These are phyloP conservation scores for Epinephelus lanceolatus DNA, from an alignment of 2,113 vertebrate genomes.

Conservation along the genomic window DNA sequence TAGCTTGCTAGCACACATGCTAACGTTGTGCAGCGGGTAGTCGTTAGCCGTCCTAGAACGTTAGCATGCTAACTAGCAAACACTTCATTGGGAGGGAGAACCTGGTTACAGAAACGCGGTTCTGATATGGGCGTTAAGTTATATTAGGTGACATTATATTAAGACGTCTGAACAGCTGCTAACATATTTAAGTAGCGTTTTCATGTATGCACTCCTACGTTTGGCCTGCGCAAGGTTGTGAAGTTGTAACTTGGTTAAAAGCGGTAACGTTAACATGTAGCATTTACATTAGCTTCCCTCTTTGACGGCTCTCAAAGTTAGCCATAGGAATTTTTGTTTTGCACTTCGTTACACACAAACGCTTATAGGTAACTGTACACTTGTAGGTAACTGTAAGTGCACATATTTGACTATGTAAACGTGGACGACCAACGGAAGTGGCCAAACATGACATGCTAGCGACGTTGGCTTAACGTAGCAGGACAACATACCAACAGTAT, in stretches of 20 bases:
- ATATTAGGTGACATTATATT: background rate
- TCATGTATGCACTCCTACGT: background rate
- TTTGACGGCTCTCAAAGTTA: background rate
- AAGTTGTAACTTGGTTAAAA: background rate
- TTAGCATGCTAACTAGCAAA: slow-evolving; percentile 58
- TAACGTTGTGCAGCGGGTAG: slow-evolving; percentile 34
- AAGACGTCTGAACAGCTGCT: fast-evolving
- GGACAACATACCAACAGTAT: background rate
- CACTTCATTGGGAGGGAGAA: background rate
- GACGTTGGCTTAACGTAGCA: background rate
- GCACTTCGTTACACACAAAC: background rate
- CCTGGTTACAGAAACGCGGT: background rate
- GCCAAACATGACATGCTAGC: background rate
- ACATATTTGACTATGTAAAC: background rate
- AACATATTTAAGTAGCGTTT: background rate
- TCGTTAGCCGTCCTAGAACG: slow-evolving; percentile 37
- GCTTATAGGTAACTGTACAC: too few relatives aligned
- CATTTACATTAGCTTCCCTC: background rate
- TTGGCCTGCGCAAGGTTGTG: slow-evolving; percentile 11
- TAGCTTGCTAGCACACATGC: slow-evolving; percentile 54
- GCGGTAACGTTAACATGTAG: background rate
- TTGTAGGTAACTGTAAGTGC: too few relatives aligned
- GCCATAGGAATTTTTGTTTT: background rate
- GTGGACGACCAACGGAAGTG: background rate
- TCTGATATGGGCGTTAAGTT: background rate